Evolutionary conservation across 2,888 invertebrate species (phyloP).

Genomic region (Hydriomena furcata): DNA sequence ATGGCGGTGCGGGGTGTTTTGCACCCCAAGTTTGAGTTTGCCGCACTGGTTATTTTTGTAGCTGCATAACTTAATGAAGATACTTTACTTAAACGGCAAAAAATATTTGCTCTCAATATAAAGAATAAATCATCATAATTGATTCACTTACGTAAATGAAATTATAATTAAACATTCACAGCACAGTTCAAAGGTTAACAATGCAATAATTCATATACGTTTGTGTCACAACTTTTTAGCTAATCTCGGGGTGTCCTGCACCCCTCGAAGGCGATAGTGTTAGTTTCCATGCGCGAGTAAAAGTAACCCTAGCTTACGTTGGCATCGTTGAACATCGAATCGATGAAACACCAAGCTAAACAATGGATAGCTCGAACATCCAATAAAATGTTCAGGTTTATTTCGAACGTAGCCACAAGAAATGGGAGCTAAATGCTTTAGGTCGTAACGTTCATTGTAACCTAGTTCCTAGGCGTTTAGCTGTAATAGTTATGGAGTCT

Average conservation of each 20-base stretch:
- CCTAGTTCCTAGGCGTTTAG: slow-evolving; percentile 24
- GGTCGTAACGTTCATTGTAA: slow-evolving; percentile 18
- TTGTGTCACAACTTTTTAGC: too few relatives aligned
- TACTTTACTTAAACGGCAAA: too few relatives aligned
- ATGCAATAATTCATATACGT: too few relatives aligned
- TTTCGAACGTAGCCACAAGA: slow-evolving; percentile 14
- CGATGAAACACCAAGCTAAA: slow-evolving; percentile 28
- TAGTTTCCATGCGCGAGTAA: neutral
- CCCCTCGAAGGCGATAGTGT: neutral
- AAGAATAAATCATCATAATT: too few relatives aligned
- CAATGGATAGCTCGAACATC: slow-evolving; percentile 27
- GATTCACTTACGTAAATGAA: too few relatives aligned
- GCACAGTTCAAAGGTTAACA: too few relatives aligned
- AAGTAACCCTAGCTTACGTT: slow-evolving; percentile 10
- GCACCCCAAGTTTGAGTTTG: neutral
- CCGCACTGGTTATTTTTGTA: neutral
- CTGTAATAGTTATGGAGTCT: slow-evolving; percentile 15
- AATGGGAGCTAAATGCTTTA: slow-evolving; percentile 8
- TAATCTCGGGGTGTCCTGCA: neutral
- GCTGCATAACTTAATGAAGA: too few relatives aligned
- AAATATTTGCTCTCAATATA: too few relatives aligned
- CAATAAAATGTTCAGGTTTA: slow-evolving; percentile 35
- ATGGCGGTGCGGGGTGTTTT: slow-evolving; percentile 14
- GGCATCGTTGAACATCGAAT: slow-evolving; percentile 29
- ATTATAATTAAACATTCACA: too few relatives aligned